These are phyloP conservation scores for Propithecus coquereli DNA, from an alignment of 2,113 vertebrate genomes.

Conservation along the genomic window DNA sequence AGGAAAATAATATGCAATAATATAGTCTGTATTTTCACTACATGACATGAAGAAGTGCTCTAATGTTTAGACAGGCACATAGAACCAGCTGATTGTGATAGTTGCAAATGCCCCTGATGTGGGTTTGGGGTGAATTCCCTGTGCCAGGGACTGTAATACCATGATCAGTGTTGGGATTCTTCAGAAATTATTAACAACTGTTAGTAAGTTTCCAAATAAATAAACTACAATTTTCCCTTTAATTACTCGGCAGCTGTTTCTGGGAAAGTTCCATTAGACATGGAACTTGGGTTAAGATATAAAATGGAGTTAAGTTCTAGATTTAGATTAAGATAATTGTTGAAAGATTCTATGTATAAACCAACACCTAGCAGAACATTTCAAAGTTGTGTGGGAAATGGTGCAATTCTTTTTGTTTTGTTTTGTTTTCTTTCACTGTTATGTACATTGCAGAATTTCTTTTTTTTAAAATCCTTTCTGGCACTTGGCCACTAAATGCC, in stretches of 20 bases:
- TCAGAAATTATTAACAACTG: neutral
- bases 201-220: conserved; percentile 38
- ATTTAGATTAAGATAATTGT: neutral
- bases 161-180: neutral
- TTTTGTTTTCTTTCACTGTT: neutral
- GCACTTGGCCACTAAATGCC: too few species aligned
- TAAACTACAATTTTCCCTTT: neutral
- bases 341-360: neutral
- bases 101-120: neutral
- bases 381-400: neutral
- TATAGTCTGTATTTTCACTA: neutral
- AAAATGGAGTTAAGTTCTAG: neutral
- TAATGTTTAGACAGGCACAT: neutral
- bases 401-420: neutral
- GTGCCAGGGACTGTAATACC: neutral
- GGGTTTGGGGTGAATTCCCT: neutral
- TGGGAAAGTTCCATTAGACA: neutral
- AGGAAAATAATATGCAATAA: neutral
- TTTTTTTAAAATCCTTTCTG: neutral
- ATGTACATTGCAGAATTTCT: fast-evolving
- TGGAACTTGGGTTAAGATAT: neutral
- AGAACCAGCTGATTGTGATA: too few species aligned
- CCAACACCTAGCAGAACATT: neutral
- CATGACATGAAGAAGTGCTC: fast-evolving
- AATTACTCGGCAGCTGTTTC: neutral